Evolutionary conservation across 2,888 invertebrate species (phyloP), one percentile per base, ranked within the genome.

Genomic region (Penaeus monodon): DNA sequence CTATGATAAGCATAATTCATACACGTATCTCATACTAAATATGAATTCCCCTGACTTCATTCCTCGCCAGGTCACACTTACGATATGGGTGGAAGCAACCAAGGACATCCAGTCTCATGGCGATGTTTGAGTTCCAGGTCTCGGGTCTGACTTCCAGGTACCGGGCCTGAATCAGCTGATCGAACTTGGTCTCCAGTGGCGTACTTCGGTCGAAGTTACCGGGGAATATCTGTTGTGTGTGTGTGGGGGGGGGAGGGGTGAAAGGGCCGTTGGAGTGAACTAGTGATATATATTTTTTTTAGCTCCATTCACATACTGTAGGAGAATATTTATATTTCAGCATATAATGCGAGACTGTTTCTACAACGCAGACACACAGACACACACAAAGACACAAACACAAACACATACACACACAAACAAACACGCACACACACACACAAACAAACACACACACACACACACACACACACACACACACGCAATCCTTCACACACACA

Each of bases 31-130:
- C n/a, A 20, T 12, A 49, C n/a, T 24, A n/a, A 8, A 22, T 17
- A 76, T 14, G 24, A 76, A 14, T 20, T 6, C 33, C 7, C 70
- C 22, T 20, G 20, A 73, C 29, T 76, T 0, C 22, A 38, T 20
- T 44, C 27, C 33, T n/a, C 38, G 24, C 17, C 38, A 66, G 2
- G 57, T 38, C 22, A 27, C 44, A 93, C 94, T 94, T 93, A 94
- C 94, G 93, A 92, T 96, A 96, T 2, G 95, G 95, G 90, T 94
- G 93, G 91, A 94, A 96, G 92, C 97, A 97, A 12, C 97, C 97
- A 24, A 95, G 93, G 0, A 97, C 94, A 91, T 97, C 97, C 0
- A 95, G 92, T 87, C 95, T 94, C 92, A 97, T 93, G 90, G 96
- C 95, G 64, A 97, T 95, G 88, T 94, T 94, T 8, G 94, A 93